Evolutionary conservation across 2,888 invertebrate species (phyloP).

Genomic region (Keiferia lycopersicella): DNA sequence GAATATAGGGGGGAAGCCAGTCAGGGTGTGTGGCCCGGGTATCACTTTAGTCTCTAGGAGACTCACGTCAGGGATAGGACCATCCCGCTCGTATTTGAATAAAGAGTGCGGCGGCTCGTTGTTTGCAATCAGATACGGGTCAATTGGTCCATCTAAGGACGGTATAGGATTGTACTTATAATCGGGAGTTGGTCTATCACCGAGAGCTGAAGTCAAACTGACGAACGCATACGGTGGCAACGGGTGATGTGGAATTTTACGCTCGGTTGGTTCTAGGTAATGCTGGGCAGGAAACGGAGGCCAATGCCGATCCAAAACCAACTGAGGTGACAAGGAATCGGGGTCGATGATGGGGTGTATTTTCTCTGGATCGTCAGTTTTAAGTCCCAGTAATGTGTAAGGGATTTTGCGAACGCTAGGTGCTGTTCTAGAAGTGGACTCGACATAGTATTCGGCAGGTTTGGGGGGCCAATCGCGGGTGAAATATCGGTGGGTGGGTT

Average conservation of each 20-base stretch:
- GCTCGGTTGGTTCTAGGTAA: conserved; percentile 64
- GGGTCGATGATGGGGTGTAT: conserved; percentile 62
- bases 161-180: conserved; percentile 71
- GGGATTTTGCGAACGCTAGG: conserved; percentile 57
- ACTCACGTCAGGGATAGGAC: conserved; percentile 68
- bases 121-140: conserved; percentile 65
- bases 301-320: conserved; percentile 68
- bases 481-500: conserved; percentile 69
- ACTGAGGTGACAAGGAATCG: conserved; percentile 65
- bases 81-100: conserved; percentile 71
- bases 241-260: conserved; percentile 62
- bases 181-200: conserved; percentile 65
- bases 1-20: conserved; percentile 74
- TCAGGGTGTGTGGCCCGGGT: conserved; percentile 69
- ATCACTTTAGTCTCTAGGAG: conserved; percentile 57
- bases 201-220: conserved; percentile 71
- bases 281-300: conserved; percentile 75
- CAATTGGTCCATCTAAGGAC: conserved; percentile 64
- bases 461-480: conserved; percentile 68
- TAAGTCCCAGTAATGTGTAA: conserved; percentile 69
- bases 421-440: conserved; percentile 61
- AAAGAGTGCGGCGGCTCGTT: conserved; percentile 63
- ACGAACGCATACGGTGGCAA: conserved; percentile 69
- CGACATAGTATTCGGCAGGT: conserved; percentile 71
- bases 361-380: conserved; percentile 62